Evolutionary conservation across 2,888 invertebrate species (phyloP).

Genomic region (Desoria tigrina): DNA sequence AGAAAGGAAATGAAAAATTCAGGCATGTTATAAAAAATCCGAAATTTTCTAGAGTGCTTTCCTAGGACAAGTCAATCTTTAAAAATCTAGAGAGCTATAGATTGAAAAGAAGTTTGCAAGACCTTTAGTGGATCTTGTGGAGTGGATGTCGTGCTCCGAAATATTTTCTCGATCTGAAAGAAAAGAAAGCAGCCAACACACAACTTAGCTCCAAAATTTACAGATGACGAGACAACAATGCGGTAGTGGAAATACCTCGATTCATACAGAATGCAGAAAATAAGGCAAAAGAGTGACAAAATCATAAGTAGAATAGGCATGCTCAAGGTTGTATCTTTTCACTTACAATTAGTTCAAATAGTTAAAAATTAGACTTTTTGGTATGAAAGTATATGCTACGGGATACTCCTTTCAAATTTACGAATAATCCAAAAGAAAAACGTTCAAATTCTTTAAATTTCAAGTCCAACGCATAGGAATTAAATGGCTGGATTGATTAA

Average conservation of each 20-base stretch:
- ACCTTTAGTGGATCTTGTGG: constrained; percentile 53
- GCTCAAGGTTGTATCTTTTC: too few relatives aligned
- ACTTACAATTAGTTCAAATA: too few relatives aligned
- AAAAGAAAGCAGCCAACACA: constrained; percentile 30
- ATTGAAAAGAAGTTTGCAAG: constrained; percentile 12
- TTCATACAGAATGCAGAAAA: not conserved
- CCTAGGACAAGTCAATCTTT: not conserved
- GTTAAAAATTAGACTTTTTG: too few relatives aligned
- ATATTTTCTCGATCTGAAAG: constrained; percentile 54
- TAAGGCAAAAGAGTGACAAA: not conserved
- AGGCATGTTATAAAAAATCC: constrained; percentile 9
- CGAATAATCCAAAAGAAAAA: too few relatives aligned
- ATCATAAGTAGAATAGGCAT: not conserved
- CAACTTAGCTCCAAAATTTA: not conserved
- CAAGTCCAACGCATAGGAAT: too few relatives aligned
- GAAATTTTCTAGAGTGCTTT: not conserved
- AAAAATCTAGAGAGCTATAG: constrained; percentile 17
- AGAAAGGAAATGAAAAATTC: too few relatives aligned
- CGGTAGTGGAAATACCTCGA: not conserved
- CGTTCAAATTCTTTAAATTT: too few relatives aligned
- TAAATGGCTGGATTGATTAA: too few relatives aligned
- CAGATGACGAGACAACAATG: not conserved
- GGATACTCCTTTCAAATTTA: too few relatives aligned
- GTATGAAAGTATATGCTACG: too few relatives aligned
- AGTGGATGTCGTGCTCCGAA: constrained; percentile 53